Evolutionary conservation across 2,888 invertebrate genomes (phyloP).

Genomic region (Hydropsyche betteni): DNA sequence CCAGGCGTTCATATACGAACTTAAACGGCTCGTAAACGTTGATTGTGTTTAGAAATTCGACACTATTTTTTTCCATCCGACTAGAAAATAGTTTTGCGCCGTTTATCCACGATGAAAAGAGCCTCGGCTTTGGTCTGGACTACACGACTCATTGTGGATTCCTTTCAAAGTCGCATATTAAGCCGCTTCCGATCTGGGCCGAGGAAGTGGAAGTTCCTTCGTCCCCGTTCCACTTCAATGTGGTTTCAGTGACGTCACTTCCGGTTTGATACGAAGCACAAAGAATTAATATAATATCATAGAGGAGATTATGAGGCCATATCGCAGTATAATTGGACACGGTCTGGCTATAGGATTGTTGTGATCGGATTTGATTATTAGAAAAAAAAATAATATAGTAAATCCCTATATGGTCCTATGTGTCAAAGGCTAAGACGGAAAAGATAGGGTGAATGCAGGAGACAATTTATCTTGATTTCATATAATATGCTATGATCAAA

Average conservation of each 20-base stretch:
- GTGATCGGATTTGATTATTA: no score
- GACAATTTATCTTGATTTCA: no score
- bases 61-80: not conserved
- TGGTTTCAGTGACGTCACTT: not conserved
- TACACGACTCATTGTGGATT: slow-evolving; percentile 20
- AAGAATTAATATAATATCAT: no score
- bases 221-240: not conserved
- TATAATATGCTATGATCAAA: no score
- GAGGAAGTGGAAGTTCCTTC: not conserved
- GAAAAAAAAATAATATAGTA: no score
- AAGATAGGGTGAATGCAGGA: no score
- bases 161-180: slow-evolving; percentile 33
- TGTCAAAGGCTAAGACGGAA: no score
- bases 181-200: slow-evolving; percentile 24
- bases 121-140: slow-evolving; percentile 1
- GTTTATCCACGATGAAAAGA: no score
- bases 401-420: no score
- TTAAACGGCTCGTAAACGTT: slow-evolving; percentile 14
- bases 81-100: not conserved
- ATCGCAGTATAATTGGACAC: no score
- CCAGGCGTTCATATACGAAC: not conserved
- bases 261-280: not conserved
- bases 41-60: slow-evolving; percentile 17
- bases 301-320: no score
- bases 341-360: no score